These are phyloP conservation scores for Boleophthalmus pectinirostris DNA, from an alignment of 2,113 vertebrate species.

Conservation along the genomic window DNA sequence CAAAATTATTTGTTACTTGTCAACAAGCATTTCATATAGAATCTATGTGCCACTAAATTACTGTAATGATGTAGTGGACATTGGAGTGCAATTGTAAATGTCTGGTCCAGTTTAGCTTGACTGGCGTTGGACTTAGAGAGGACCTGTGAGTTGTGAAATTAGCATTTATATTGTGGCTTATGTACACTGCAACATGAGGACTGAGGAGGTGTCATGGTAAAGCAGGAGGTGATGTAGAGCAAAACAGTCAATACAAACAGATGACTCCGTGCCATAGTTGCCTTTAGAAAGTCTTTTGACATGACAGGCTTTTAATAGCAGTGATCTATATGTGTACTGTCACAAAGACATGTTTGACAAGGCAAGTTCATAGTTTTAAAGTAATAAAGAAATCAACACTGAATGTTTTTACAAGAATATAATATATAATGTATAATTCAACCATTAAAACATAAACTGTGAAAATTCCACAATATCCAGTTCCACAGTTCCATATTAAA, in stretches of 20 bases:
- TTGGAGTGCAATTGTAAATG: constrained; percentile 20
- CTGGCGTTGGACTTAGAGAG: constrained; percentile 23
- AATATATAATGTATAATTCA: background rate
- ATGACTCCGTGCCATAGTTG: background rate
- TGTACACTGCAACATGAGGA: constrained; percentile 22
- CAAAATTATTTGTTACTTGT: constrained; percentile 13
- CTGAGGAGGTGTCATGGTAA: constrained; percentile 12
- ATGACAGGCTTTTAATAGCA: background rate
- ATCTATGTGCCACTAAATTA: constrained; percentile 28
- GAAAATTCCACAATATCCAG: too few species aligned
- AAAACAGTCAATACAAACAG: constrained; percentile 49
- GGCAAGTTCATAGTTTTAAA: background rate
- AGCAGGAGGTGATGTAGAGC: constrained; percentile 46
- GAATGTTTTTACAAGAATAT: background rate
- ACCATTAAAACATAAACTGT: too few species aligned
- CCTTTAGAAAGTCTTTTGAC: background rate
- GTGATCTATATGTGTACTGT: too few species aligned
- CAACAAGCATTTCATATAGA: constrained; percentile 18
- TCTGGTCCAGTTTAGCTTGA: constrained; percentile 20
- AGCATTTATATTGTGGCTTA: constrained; percentile 68
- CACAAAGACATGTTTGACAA: too few species aligned
- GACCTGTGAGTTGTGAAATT: constrained; percentile 53
- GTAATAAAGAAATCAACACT: background rate
- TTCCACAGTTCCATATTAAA: background rate
- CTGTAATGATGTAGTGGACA: constrained; percentile 44